A percentile compares a stretch with the other conserved stretches of the same genome.
Evolutionary conservation across 2,888 invertebrate species (phyloP).

Genomic region (Formica aserva): DNA sequence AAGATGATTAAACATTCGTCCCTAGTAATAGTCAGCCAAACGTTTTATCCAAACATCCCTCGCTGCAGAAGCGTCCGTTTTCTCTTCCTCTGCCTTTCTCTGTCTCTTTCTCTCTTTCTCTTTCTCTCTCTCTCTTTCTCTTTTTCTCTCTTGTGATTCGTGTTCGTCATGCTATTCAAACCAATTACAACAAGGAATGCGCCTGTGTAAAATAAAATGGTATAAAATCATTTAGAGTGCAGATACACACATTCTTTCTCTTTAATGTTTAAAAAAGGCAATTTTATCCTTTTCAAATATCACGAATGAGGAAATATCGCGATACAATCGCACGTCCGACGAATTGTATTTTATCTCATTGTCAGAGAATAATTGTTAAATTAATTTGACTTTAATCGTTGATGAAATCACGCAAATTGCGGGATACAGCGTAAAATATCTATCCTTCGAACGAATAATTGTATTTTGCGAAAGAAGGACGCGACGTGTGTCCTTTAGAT

Average conservation of each 20-base stretch:
- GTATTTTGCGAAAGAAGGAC: conserved; percentile 48
- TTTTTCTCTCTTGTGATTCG: background rate
- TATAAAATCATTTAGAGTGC: background rate
- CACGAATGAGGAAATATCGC: background rate
- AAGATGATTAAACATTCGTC: conserved; percentile 49
- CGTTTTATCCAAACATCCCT: conserved; percentile 29
- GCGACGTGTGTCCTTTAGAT: conserved; percentile 39
- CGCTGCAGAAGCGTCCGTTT: background rate
- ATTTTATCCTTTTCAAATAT: background rate
- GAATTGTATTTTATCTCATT: conserved; percentile 35
- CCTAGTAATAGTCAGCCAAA: conserved; percentile 1
- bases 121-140: background rate
- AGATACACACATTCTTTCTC: background rate
- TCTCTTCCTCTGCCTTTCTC: background rate
- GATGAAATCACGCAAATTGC: conserved; percentile 43
- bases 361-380: conserved; percentile 42
- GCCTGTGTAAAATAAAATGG: background rate
- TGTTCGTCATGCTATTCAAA: background rate
- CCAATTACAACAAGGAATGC: conserved; percentile 13
- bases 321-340: background rate
- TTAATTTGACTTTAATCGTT: conserved; percentile 48
- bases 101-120: no score
- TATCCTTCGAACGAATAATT: conserved; percentile 36
- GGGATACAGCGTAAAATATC: conserved; percentile 37
- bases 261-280: conserved; percentile 6